Evolutionary conservation across 1,140 invertebrate genomes (phyloP).

Genomic region (Leptoteleia sp.): DNA sequence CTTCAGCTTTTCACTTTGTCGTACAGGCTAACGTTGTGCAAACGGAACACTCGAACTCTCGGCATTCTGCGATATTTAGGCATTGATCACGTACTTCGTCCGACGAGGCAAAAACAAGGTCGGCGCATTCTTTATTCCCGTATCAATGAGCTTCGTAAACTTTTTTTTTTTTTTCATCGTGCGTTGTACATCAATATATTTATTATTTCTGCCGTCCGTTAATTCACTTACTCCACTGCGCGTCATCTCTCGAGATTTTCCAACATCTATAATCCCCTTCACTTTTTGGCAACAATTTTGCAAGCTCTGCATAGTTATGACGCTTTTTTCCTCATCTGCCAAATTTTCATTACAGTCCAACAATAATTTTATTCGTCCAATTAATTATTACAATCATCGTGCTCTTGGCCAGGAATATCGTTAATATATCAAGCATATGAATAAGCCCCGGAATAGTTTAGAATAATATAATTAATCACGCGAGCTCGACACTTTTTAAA

Average conservation of each 20-base stretch:
- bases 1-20: constrained; percentile 49
- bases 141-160: constrained; percentile 11
- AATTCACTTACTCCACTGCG: neutral
- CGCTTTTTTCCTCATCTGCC: constrained; percentile 19
- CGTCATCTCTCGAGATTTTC: neutral
- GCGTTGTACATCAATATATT: neutral
- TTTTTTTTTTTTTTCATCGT: neutral
- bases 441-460: constrained; percentile 6
- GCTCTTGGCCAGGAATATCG: constrained; percentile 38
- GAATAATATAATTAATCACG: constrained; percentile 32
- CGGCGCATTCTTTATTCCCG: constrained; percentile 36
- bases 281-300: constrained; percentile 30
- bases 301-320: constrained; percentile 15
- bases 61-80: constrained; percentile 57
- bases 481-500: neutral
- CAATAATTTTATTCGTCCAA: constrained; percentile 38
- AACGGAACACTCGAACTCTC: constrained; percentile 40
- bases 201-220: no score
- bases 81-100: constrained; percentile 51
- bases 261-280: constrained; percentile 6
- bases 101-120: constrained; percentile 25
- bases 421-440: constrained; percentile 49
- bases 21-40: constrained; percentile 46
- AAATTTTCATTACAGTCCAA: constrained; percentile 11
- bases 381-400: constrained; percentile 55